These are phyloP conservation scores for Porites lobata DNA, from an alignment of 92 coral and sea anemone species.

Conservation along the genomic window DNA sequence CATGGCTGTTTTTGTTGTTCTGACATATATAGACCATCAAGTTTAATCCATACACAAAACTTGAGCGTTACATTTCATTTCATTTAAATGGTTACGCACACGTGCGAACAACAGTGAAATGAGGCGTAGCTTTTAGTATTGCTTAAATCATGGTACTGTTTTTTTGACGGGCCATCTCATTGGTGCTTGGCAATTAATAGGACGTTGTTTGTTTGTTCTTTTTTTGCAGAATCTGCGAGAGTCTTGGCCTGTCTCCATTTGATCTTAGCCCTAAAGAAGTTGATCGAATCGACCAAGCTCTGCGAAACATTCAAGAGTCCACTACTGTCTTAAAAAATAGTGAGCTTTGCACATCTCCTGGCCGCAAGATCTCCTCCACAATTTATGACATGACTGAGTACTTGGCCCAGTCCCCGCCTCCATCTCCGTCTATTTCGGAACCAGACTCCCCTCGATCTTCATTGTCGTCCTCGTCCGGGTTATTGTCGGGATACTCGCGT, in stretches of 20 bases:
- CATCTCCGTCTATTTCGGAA: constrained; percentile 65
- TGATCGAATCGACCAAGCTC: constrained; percentile 75
- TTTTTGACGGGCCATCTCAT: no score
- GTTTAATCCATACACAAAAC: no score
- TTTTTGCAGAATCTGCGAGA: constrained; percentile 83
- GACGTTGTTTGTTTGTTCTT: background rate
- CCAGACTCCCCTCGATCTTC: constrained; percentile 73
- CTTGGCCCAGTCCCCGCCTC: constrained; percentile 85
- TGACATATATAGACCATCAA: no score
- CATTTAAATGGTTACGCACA: no score
- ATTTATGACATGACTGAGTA: constrained; percentile 86
- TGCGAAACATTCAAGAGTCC: constrained; percentile 76
- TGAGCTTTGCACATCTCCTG: constrained; percentile 75
- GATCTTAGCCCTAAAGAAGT: constrained; percentile 89
- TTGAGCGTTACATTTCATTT: no score
- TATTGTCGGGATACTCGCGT: constrained; percentile 45
- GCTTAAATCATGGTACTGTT: no score
- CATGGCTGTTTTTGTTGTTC: no score
- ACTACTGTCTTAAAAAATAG: constrained; percentile 75
- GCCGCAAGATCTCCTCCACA: constrained; percentile 78
- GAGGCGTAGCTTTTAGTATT: no score
- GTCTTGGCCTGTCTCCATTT: constrained; percentile 89
- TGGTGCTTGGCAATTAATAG: no score
- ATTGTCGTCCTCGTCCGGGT: constrained; percentile 41
- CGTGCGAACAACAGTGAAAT: no score